Evolutionary conservation across 2,113 vertebrate species (phyloP).

Genomic region (Tiliqua scincoides): DNA sequence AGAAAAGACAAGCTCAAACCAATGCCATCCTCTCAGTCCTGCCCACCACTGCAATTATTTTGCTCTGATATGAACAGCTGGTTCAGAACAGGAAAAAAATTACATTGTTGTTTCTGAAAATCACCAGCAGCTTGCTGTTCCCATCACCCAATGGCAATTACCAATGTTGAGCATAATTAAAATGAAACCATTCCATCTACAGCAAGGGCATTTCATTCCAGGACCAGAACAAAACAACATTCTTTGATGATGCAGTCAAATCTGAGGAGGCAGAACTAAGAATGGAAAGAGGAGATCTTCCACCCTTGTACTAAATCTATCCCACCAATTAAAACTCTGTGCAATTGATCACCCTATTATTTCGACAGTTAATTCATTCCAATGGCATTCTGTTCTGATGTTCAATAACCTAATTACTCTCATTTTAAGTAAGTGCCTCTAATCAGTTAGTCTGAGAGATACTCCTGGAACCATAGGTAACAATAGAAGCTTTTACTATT

Average conservation of each 20-base stretch:
- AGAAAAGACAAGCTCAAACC: conserved; percentile 17
- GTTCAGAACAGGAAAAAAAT: conserved; percentile 55
- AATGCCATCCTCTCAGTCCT: conserved; percentile 29
- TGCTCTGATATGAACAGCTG: conserved; percentile 36
- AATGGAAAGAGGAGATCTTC: background rate
- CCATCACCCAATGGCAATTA: conserved; percentile 44
- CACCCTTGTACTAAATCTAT: conserved; percentile 27
- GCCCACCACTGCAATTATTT: conserved; percentile 40
- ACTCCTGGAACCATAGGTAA: conserved; percentile 19
- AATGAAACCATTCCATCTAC: conserved; percentile 45
- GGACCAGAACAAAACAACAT: background rate
- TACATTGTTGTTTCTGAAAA: conserved; percentile 47
- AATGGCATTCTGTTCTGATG: conserved; percentile 37
- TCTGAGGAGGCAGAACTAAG: conserved; percentile 30
- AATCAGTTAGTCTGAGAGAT: conserved; percentile 46
- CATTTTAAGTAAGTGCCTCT: conserved; percentile 51
- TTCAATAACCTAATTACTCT: conserved; percentile 42
- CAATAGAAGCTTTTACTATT: background rate
- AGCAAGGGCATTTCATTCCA: conserved; percentile 15
- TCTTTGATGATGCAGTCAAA: background rate
- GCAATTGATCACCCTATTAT: conserved; percentile 26
- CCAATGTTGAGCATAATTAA: conserved; percentile 49
- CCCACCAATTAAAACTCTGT: conserved; percentile 48
- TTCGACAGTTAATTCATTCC: conserved; percentile 55
- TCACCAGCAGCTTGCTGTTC: conserved; percentile 37